Evolutionary conservation across 30 jellyfish, hydroid and myxozoan species (phyloP).

Genomic region (Turritopsis dohrnii): DNA sequence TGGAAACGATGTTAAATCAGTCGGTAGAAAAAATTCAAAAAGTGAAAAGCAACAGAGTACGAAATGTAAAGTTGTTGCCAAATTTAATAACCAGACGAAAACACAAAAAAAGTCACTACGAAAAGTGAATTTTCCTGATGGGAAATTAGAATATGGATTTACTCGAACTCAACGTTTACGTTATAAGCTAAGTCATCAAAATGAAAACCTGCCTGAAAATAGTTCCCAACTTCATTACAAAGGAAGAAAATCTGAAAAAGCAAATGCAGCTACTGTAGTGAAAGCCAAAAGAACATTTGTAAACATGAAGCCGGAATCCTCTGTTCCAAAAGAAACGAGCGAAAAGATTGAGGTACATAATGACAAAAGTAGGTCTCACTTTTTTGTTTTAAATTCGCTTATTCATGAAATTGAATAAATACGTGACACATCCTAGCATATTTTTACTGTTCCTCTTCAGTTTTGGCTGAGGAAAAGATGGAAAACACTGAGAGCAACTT

Average conservation of each 20-base stretch:
- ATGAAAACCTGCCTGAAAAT: neutral
- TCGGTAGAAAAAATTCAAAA: neutral
- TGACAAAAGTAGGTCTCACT: neutral
- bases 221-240: neutral
- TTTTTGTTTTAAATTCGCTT: neutral
- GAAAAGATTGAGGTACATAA: neutral
- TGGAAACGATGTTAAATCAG: neutral
- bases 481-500: neutral
- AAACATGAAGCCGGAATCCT: neutral
- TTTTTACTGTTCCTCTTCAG: no score
- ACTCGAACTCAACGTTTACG: conserved; percentile 19
- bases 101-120: neutral
- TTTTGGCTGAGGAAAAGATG: neutral
- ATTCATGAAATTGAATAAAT: no score
- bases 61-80: neutral
- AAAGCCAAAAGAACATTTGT: neutral
- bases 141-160: conserved; percentile 7
- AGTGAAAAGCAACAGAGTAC: neutral
- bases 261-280: neutral
- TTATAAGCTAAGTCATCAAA: conserved; percentile 8
- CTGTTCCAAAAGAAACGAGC: neutral
- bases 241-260: neutral
- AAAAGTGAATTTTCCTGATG: conserved; percentile 5
- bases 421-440: no score
- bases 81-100: neutral